Evolutionary conservation across 2,888 invertebrate species (phyloP), one percentile per base, ranked within the genome.

Genomic region (Drosophila differens): DNA sequence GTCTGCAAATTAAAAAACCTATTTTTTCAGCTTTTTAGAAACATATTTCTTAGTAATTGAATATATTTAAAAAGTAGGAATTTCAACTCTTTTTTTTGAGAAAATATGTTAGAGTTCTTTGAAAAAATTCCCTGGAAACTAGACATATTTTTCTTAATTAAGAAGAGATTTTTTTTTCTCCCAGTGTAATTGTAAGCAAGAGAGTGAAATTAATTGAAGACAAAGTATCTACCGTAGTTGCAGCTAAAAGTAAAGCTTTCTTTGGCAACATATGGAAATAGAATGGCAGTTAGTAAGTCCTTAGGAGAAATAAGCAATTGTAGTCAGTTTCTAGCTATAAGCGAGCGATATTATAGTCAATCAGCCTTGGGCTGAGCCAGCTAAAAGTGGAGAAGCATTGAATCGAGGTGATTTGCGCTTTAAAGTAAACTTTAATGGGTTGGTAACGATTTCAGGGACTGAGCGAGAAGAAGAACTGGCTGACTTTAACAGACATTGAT

Each of bases 401-500:
- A 47, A 2, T 47, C 22, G 22, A 14, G 6, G 22, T 14, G 47
- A 47, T 22, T 47, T 47, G 22, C 14, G 22, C 22, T 22, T 25
- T 16, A 16, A 47, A 47, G 47, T 47, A 4, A 47, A 47, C 47
- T 22, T 14, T 22, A 16, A 30, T 58, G 14, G n/a, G 30, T 14
- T 41, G 5, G n/a, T n/a, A 30, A 41, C 25, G 22, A 41, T 41
- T 58, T 58, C 16, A 16, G 2, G 9, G 39, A 32, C 19, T 7
- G 14, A 14, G n/a, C 55, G 7, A 55, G 25, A 28, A 39, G 32
- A 57, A 14, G 28, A 55, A 37, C 4, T 30, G 28, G 28, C 55
- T 28, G 57, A 57, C 58, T 58, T 32, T 16, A 16, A n/a, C 30
- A 32, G 58, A 30, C 41, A 32, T 58, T 58, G 58, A 58, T 58